A percentile compares a stretch with the other conserved stretches of the same genome.
Evolutionary conservation across 2,113 vertebrate species (phyloP).

Genomic region (Prionailurus bengalensis): DNA sequence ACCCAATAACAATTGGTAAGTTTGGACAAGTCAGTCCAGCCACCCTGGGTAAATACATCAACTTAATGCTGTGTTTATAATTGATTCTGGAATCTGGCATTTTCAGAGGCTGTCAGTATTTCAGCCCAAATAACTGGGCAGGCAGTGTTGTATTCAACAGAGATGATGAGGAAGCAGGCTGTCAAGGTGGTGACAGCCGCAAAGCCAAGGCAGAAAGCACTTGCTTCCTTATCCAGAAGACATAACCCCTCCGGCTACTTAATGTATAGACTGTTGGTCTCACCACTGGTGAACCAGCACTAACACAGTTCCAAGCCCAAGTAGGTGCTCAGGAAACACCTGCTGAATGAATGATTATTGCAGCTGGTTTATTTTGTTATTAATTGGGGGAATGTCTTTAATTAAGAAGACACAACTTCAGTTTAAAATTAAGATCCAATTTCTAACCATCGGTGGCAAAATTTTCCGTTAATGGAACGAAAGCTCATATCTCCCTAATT

Average conservation of each 20-base stretch:
- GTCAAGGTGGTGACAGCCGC: no score
- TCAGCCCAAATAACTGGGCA: background rate
- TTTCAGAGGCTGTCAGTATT: background rate
- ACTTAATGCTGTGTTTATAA: background rate
- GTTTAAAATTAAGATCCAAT: background rate
- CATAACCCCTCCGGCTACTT: accelerated
- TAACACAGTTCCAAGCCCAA: background rate
- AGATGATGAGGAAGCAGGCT: background rate
- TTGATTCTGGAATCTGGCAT: background rate
- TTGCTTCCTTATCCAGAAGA: background rate
- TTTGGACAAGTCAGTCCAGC: background rate
- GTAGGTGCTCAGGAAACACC: background rate
- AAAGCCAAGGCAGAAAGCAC: background rate
- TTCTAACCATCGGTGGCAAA: background rate
- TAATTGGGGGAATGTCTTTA: background rate
- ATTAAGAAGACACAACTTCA: background rate
- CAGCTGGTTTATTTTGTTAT: background rate
- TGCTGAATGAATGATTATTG: background rate
- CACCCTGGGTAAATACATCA: background rate
- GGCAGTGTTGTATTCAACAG: no score
- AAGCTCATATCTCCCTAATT: background rate
- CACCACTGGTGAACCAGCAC: background rate
- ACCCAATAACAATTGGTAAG: background rate
- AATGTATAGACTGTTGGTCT: background rate
- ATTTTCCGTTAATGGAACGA: background rate